These are phyloP conservation scores for Ophonus ardosiacus DNA, from an alignment of 2,888 invertebrate genomes.

Conservation along the genomic window DNA sequence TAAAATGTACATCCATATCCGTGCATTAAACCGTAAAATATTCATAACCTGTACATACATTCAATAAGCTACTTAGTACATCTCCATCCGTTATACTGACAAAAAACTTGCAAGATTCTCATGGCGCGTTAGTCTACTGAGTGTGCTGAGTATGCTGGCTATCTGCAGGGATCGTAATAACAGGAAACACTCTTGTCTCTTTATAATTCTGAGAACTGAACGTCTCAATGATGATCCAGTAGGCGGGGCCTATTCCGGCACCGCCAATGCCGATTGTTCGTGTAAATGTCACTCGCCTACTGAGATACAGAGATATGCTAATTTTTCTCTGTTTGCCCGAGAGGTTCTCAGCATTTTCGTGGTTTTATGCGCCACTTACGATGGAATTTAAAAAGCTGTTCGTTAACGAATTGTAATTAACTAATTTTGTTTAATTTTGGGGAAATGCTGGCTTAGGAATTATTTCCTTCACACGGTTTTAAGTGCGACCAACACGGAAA, in stretches of 20 bases:
- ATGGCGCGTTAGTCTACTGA: background rate
- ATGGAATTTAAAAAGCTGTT: constrained; percentile 34
- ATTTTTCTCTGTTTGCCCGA: constrained; percentile 29
- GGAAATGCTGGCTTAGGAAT: constrained; percentile 13
- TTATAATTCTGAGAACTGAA: constrained; percentile 39
- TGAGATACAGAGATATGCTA: constrained; percentile 25
- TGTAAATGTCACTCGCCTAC: constrained; percentile 47
- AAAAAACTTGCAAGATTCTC: constrained; percentile 23
- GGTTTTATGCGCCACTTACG: constrained; percentile 18
- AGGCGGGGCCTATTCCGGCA: constrained; percentile 36
- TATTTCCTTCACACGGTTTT: constrained; percentile 44
- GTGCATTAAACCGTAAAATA: constrained; percentile 15
- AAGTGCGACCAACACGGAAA: constrained; percentile 13
- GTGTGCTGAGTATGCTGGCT: background rate
- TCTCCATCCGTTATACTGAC: constrained; percentile 2
- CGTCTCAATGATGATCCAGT: constrained; percentile 42
- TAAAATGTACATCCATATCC: background rate
- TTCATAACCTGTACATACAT: background rate
- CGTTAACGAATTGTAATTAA: constrained; percentile 47
- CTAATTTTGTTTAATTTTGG: constrained; percentile 41
- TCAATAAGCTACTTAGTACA: background rate
- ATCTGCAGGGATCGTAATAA: constrained; percentile 21
- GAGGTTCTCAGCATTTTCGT: constrained; percentile 29
- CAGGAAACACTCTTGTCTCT: constrained; percentile 36
- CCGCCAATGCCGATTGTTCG: constrained; percentile 47